These are phyloP conservation scores for Rousettus madagascariensis DNA, from an alignment of 2,797 vertebrate species.

Conservation along the genomic window DNA sequence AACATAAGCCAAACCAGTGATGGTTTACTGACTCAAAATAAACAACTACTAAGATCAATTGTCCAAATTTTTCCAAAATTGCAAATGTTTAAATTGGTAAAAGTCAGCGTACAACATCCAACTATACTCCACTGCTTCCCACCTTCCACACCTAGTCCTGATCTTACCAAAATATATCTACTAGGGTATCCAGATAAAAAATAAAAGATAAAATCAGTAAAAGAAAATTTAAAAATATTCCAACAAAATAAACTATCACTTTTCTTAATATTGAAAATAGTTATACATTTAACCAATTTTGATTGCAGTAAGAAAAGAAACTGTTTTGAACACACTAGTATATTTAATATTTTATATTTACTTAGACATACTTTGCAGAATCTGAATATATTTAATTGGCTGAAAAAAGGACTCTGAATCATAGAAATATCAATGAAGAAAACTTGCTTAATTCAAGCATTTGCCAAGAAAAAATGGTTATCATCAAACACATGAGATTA, in stretches of 20 bases:
- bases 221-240: background rate
- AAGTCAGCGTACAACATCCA: background rate
- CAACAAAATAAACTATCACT: background rate
- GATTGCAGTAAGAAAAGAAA: background rate
- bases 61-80: background rate
- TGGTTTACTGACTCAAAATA: background rate
- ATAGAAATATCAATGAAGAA: slow-evolving; percentile 52
- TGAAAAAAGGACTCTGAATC: slow-evolving; percentile 5
- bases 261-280: background rate
- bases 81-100: background rate
- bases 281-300: background rate
- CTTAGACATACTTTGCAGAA: background rate
- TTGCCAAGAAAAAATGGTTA: slow-evolving; percentile 60
- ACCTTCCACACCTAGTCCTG: background rate
- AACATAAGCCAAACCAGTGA: background rate
- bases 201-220: background rate
- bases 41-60: background rate
- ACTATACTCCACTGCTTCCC: background rate
- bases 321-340: background rate
- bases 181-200: background rate
- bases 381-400: background rate
- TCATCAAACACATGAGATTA: slow-evolving; percentile 54
- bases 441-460: slow-evolving; percentile 52
- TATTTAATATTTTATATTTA: slow-evolving; percentile 40
- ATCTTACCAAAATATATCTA: background rate